These are phyloP conservation scores for Myxocyprinus asiaticus DNA, from an alignment of 2,113 vertebrate genomes.

Conservation along the genomic window DNA sequence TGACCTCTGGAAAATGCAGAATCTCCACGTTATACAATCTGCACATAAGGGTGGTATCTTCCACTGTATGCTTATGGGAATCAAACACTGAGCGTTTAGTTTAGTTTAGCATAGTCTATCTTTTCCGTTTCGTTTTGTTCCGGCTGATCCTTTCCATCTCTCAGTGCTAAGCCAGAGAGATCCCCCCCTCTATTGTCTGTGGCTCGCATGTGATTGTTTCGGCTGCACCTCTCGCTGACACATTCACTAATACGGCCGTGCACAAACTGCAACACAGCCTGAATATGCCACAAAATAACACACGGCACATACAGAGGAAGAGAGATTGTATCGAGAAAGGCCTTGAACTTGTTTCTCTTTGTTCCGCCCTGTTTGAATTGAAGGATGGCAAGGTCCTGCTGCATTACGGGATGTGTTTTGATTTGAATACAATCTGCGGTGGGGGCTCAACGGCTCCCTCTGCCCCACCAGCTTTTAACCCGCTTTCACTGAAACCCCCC, in stretches of 20 bases:
- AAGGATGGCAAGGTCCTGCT: constrained; percentile 63
- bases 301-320: constrained; percentile 50
- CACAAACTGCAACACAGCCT: not conserved
- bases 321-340: constrained; percentile 68
- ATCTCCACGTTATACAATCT: not conserved
- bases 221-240: constrained; percentile 38
- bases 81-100: not conserved
- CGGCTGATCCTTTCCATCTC: constrained; percentile 28
- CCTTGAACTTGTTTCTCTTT: constrained; percentile 70
- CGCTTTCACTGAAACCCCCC: not conserved
- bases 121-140: constrained; percentile 9
- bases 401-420: constrained; percentile 82
- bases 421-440: constrained; percentile 77
- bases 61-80: constrained; percentile 12
- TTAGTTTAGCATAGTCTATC: constrained; percentile 39
- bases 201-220: constrained; percentile 50
- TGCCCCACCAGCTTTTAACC: constrained; percentile 17
- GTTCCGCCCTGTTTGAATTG: constrained; percentile 59
- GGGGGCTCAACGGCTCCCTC: constrained; percentile 30
- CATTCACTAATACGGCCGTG: constrained; percentile 20
- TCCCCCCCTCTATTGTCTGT: constrained; percentile 34
- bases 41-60: not conserved
- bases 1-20: not conserved
- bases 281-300: constrained; percentile 55
- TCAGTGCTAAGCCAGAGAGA: constrained; percentile 28